Evolutionary conservation across 2,113 vertebrate species (phyloP), one percentile per base, ranked within the genome.

Genomic region (Tiliqua scincoides): DNA sequence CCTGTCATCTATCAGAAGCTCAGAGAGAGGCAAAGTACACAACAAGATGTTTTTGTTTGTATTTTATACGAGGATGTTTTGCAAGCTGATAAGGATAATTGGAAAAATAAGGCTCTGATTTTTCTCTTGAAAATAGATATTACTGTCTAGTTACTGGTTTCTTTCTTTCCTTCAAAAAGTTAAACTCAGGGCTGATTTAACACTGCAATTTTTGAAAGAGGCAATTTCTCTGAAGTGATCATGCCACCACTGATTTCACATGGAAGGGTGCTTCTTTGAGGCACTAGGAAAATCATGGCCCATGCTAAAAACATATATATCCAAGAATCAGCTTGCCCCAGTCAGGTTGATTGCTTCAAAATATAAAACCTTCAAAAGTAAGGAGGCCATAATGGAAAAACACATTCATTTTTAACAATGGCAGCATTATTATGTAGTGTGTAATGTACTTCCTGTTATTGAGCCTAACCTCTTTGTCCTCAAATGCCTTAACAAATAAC

Each of bases 371-470:
- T 74, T 75, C 43, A 40, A 68, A 76, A 80, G 7, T 59, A 68
- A 54, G 27, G 20, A n/a, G 30, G 25, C 10, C 65, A 67, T 37
- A 88, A 73, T 88, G 48, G 82, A 73, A 84, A 88, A 88, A 83
- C 30, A n/a, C 48, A 43, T 32, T 84, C 78, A 82, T 79, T 84
- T 79, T 59, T 21, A 72, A 61, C 74, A 79, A 79, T n/a, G 61
- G 59, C 82, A 86, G 27, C 48, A 48, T 30, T 12, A 63, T 88
- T 88, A 86, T n/a, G 23, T 73, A 79, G 85, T 79, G n/a, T 75
- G 40, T 67, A 85, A 61, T 86, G 43, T 79, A 61, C 75, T 52
- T 82, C 65, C 68, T 89, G 80, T 59, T 71, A 79, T 74, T 90
- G 85, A 78, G 30, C 89, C 63, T 79, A 7, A 77, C 20, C 0